Percentiles rank a stretch among this genome's conserved stretches.
These are phyloP conservation scores for Apodemia duryi DNA, from an alignment of 2,888 invertebrate species.

Conservation along the genomic window DNA sequence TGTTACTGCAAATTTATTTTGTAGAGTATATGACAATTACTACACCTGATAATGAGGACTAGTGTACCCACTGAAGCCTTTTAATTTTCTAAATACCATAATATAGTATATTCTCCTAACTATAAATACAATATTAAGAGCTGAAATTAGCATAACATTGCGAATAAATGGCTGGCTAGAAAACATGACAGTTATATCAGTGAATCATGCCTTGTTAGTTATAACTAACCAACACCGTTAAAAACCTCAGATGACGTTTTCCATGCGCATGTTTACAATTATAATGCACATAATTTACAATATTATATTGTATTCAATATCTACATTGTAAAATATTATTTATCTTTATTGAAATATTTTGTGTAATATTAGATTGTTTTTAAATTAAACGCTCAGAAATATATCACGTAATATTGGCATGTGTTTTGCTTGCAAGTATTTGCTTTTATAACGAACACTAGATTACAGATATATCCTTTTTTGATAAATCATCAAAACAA, in stretches of 20 bases:
- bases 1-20: neutral
- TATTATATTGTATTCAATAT: too few species aligned
- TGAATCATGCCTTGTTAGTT: conserved; percentile 54
- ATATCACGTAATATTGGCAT: conserved; percentile 49
- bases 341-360: too few species aligned
- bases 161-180: conserved; percentile 60
- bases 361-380: too few species aligned
- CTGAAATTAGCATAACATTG: conserved; percentile 53
- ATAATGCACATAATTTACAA: conserved; percentile 21
- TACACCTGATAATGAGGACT: neutral
- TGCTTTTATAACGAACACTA: neutral
- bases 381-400: conserved; percentile 23
- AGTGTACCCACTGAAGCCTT: neutral
- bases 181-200: conserved; percentile 69
- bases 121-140: conserved; percentile 17
- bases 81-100: neutral
- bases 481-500: neutral
- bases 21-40: neutral
- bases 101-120: neutral
- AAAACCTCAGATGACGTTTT: conserved; percentile 41
- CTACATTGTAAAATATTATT: too few species aligned
- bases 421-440: conserved; percentile 61
- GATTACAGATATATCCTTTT: neutral
- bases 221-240: conserved; percentile 65
- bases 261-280: conserved; percentile 24